Base-by-base conservation (phyloP, 23 tunicate species). In the Styela clava region DNA sequence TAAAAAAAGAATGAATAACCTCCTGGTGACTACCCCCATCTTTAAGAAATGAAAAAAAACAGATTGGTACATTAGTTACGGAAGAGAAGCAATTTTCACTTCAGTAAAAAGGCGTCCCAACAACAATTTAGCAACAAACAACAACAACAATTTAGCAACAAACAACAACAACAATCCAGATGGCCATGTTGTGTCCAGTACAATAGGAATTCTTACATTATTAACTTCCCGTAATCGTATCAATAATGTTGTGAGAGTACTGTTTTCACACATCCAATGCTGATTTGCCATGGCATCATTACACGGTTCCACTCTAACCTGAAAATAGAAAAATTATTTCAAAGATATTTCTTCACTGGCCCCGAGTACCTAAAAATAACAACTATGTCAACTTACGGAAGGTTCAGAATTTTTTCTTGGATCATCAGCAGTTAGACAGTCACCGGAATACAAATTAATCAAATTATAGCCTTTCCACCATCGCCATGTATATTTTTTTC, bases 401-500 rank as follows among this genome's bases (percentile, higher is more conserved):
- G 65, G 62, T 16, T 36, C 64, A 24, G 81, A 36, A 44, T 27
- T 33, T 2, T 44, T 76, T 52, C 81, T 51, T 0, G 96, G 96
- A 68, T 85, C 83, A 29, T 72, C 68, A 3, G 82, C 87, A 34
- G 89, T 83, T 20, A 91, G 52, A 73, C 97, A 91, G n/a, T 86
- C 62, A 21, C 97, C 97, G 35, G 97, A 82, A 63, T 86, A 51
- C 5, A 91, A 30, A 73, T 91, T 91, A 12, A 91, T 44, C 71
- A 91, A 34, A 52, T 86, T 87, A 36, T 74, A 83, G 1, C 86
- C 67, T 33, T 74, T 79, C 97, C 97, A 91, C 97, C 97, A 91
- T 31, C 84, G 73, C 97, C 97, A 91, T 36, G 71, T n/a, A 78
- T 82, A 91, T 44, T 26, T 32, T 0, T 79, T 56, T 33, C 97